Percentiles rank a stretch among this genome's conserved stretches.
Evolutionary conservation across 30 jellyfish, hydroid and myxozoan species (phyloP).

Genomic region (Aurelia coerulea): DNA sequence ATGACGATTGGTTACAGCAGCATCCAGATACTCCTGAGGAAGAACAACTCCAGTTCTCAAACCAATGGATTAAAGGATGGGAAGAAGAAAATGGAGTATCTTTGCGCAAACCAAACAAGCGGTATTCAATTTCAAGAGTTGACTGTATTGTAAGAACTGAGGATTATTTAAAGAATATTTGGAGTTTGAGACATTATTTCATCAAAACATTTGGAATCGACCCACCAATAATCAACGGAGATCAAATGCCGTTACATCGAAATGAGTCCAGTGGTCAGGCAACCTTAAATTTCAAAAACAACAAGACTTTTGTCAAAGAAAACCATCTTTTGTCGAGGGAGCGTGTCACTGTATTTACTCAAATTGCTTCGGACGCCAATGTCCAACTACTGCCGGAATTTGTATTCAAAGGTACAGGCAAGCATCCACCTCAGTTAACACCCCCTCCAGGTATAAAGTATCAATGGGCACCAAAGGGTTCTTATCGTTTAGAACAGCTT

Average conservation of each 20-base stretch:
- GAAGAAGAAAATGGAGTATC: not conserved
- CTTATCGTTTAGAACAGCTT: slow-evolving; percentile 42
- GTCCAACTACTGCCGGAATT: slow-evolving; percentile 26
- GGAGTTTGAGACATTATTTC: not conserved
- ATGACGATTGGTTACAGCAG: not conserved
- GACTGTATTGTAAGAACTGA: not conserved
- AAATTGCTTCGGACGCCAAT: not conserved
- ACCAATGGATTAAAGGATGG: not conserved
- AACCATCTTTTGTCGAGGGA: slow-evolving; percentile 7
- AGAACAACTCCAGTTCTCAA: not conserved
- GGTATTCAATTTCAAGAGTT: not conserved
- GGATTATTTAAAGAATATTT: slow-evolving; percentile 27
- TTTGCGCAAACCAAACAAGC: not conserved
- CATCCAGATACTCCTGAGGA: not conserved
- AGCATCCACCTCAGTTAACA: too few relatives aligned
- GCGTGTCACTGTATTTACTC: slow-evolving; percentile 7
- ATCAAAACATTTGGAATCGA: slow-evolving; percentile 18
- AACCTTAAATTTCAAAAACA: not conserved
- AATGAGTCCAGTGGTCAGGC: slow-evolving; percentile 12
- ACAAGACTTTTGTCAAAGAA: slow-evolving; percentile 11
- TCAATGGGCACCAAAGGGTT: slow-evolving; percentile 44
- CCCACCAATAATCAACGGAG: slow-evolving; percentile 56
- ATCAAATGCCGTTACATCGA: slow-evolving; percentile 37
- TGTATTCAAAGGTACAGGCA: slow-evolving; percentile 43
- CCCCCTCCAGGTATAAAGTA: too few relatives aligned